Evolutionary conservation across 2,113 vertebrate species (phyloP).

Genomic region (zebrafish (Danio rerio)): DNA sequence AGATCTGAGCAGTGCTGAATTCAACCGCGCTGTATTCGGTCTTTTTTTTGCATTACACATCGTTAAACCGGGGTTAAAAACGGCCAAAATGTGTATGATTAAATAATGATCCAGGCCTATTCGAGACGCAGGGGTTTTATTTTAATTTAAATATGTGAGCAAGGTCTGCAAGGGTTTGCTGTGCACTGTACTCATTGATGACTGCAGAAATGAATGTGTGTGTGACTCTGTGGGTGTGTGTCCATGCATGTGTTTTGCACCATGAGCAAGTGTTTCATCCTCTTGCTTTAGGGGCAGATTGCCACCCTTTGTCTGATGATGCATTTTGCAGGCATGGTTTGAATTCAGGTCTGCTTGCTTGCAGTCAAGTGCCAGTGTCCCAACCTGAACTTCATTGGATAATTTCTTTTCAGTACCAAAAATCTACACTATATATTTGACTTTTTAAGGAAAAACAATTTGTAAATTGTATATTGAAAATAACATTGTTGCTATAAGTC

Average conservation of each 20-base stretch:
- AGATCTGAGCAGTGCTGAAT: constrained; percentile 20
- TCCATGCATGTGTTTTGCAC: constrained; percentile 25
- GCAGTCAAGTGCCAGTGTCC: neutral
- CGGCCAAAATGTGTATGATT: neutral
- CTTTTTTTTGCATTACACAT: neutral
- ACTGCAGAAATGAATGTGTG: constrained; percentile 33
- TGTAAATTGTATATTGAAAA: too few species aligned
- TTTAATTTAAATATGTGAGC: neutral
- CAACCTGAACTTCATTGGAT: neutral
- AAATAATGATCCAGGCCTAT: neutral
- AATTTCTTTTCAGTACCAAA: neutral
- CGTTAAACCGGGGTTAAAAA: neutral
- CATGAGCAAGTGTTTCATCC: constrained; percentile 17
- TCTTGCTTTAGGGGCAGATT: constrained; percentile 5
- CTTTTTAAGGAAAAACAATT: too few species aligned
- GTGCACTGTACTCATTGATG: neutral
- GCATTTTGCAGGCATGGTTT: neutral
- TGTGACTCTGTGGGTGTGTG: neutral
- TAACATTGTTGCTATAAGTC: neutral
- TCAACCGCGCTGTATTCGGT: neutral
- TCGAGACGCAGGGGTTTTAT: neutral
- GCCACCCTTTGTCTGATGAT: constrained; percentile 8
- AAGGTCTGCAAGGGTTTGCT: neutral
- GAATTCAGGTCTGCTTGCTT: neutral
- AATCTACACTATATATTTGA: too few species aligned